Percentiles rank a stretch among this genome's conserved stretches.
Conservation (phyloP, 2,797 vertebrate species). For the Uromys caudimaculatus region DNA sequence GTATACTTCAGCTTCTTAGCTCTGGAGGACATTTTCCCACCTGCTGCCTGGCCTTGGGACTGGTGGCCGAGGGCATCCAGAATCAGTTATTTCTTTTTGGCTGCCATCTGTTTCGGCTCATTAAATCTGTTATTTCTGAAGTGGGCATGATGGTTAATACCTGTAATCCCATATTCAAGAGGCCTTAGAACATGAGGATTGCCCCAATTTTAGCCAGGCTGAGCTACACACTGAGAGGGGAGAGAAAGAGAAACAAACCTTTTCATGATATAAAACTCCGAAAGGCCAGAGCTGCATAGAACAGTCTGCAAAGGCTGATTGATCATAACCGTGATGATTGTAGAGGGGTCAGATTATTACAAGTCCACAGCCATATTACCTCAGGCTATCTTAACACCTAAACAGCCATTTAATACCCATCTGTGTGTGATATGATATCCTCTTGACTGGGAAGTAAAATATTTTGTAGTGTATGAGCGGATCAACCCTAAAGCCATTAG, state of each 20-base stretch:
- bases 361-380: neutral
- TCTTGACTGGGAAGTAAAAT: neutral
- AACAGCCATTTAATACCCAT: neutral
- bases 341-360: neutral
- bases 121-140: neutral
- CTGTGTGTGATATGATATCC: neutral
- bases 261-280: too few species aligned
- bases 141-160: neutral
- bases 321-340: neutral
- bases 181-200: neutral
- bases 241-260: neutral
- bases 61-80: neutral
- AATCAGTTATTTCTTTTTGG: neutral
- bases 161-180: neutral
- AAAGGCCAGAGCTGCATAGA: neutral
- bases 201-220: neutral
- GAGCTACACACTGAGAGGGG: neutral
- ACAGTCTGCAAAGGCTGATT: neutral
- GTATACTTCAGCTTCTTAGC: neutral
- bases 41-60: neutral
- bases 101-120: neutral
- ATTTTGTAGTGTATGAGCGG: neutral
- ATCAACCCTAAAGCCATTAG: neutral
- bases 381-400: neutral
- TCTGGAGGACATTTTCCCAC: neutral